These are phyloP conservation scores for Andrena flavipes DNA, from an alignment of 2,888 invertebrate species.

Conservation along the genomic window DNA sequence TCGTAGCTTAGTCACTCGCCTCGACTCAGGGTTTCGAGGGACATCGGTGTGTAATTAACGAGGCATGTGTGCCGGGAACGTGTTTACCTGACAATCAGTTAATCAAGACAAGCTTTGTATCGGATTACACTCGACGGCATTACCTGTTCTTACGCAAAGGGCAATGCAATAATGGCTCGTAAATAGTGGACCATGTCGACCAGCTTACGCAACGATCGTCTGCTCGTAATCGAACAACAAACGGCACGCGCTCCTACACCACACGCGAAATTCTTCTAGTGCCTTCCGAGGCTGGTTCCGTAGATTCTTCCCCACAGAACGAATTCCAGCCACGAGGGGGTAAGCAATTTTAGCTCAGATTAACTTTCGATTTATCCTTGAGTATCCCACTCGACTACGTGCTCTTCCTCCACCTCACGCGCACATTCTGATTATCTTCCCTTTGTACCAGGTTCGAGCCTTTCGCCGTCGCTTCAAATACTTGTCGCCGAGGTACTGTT, in stretches of 20 bases:
- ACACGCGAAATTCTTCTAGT: not conserved
- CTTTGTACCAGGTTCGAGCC: no score
- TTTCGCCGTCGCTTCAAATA: not conserved
- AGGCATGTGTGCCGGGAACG: not conserved
- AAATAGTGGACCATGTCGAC: constrained; percentile 11
- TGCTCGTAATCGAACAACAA: constrained; percentile 5
- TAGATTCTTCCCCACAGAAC: not conserved
- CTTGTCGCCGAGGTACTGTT: not conserved
- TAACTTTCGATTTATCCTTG: not conserved
- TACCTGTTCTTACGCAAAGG: constrained; percentile 49
- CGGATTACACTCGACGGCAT: constrained; percentile 45
- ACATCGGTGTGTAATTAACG: constrained; percentile 44
- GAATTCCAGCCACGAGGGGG: not conserved
- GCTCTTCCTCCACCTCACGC: not conserved
- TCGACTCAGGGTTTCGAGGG: not conserved
- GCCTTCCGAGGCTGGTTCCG: not conserved
- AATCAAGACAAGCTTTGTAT: constrained; percentile 48
- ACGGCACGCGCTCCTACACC: not conserved
- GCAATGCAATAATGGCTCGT: constrained; percentile 28
- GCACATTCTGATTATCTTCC: no score
- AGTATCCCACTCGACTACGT: not conserved
- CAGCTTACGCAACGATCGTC: constrained; percentile 36
- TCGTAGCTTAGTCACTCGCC: constrained; percentile 18
- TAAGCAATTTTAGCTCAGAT: not conserved
- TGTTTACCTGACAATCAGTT: constrained; percentile 54